Percentiles rank a stretch among this genome's conserved stretches.
Evolutionary conservation across 2,113 vertebrate species (phyloP).

Genomic region (Corvus moneduloides): DNA sequence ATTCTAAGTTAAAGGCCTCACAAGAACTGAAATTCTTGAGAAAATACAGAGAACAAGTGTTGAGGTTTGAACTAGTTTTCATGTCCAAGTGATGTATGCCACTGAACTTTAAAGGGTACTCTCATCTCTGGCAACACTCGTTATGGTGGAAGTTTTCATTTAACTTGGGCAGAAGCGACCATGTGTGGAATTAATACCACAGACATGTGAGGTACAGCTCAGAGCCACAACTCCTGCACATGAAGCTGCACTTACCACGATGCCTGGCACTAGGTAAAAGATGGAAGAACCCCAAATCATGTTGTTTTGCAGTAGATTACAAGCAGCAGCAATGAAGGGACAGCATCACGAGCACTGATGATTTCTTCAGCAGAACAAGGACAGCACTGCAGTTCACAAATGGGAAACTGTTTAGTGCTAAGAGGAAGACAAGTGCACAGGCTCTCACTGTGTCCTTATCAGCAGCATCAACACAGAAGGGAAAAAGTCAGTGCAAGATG

Average conservation of each 20-base stretch:
- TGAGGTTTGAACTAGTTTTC: neutral
- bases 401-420: neutral
- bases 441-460: neutral
- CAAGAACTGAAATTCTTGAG: neutral
- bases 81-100: neutral
- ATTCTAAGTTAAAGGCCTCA: conserved; percentile 35
- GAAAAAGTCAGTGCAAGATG: neutral
- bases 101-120: neutral
- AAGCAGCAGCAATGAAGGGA: neutral
- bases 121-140: neutral
- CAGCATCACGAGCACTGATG: fast-evolving
- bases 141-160: neutral
- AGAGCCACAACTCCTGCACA: neutral
- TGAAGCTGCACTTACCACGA: neutral
- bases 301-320: neutral
- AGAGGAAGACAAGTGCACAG: neutral
- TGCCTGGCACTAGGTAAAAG: neutral
- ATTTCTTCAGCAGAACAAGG: neutral
- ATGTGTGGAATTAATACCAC: neutral
- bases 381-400: neutral
- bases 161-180: neutral
- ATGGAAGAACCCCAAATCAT: neutral
- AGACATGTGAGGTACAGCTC: neutral
- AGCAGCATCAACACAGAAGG: neutral
- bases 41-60: neutral